Evolutionary conservation across 2,113 vertebrate species (phyloP).

Genomic region (Desmodus rotundus): DNA sequence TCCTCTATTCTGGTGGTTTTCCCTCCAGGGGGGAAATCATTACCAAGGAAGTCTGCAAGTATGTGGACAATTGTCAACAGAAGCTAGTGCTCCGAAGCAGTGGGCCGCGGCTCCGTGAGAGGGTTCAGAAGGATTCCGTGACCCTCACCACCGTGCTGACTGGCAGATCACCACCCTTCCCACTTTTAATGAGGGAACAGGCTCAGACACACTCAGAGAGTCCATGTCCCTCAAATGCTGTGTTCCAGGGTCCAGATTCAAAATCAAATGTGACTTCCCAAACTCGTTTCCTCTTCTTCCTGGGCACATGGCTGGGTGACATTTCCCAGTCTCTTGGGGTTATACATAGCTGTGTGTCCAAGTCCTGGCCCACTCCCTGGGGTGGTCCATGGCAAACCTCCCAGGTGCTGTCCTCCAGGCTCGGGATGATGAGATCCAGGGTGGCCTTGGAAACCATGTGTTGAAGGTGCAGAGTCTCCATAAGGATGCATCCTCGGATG

Average conservation of each 20-base stretch:
- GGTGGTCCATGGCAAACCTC: neutral
- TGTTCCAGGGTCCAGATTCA: neutral
- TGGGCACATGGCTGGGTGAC: fast-evolving
- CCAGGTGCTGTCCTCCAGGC: neutral
- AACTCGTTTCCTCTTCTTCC: neutral
- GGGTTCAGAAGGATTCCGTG: neutral
- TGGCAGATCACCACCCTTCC: too few relatives aligned
- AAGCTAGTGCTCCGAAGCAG: too few relatives aligned
- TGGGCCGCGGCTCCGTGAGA: fast-evolving
- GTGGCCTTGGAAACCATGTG: neutral
- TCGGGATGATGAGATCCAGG: neutral
- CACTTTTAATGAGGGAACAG: neutral
- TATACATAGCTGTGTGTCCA: neutral
- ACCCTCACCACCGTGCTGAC: neutral
- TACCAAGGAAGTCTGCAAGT: neutral
- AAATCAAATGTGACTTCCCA: neutral
- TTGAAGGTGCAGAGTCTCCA: neutral
- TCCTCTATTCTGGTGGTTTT: neutral
- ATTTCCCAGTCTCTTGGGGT: neutral
- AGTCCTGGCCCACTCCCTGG: neutral
- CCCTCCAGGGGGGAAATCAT: neutral
- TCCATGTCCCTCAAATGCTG: neutral
- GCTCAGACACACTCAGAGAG: neutral
- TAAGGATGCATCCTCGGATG: neutral
- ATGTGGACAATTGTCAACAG: fast-evolving